A percentile compares a stretch with the other conserved stretches of the same genome.
Evolutionary conservation across 2,888 invertebrate species (phyloP).

Genomic region (Crossocerus cetratus): DNA sequence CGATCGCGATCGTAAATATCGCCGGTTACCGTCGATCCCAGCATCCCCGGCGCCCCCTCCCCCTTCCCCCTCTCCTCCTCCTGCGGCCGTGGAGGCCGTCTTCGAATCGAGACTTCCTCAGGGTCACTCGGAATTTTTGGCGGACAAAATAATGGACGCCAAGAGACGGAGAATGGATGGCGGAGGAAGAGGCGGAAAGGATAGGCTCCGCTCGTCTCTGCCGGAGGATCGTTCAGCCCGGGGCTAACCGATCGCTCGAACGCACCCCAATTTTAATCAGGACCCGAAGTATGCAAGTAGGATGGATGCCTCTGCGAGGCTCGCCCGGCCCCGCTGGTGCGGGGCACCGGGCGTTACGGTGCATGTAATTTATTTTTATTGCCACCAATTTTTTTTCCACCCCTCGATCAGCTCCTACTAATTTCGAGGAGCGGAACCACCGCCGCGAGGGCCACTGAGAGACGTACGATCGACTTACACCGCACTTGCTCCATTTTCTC

Average conservation of each 20-base stretch:
- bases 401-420: slow-evolving; percentile 75
- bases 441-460: slow-evolving; percentile 6
- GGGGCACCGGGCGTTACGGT: slow-evolving; percentile 75
- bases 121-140: slow-evolving; percentile 2
- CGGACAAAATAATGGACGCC: slow-evolving; percentile 9
- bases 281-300: slow-evolving; percentile 74
- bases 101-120: too few relatives aligned
- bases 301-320: slow-evolving; percentile 72
- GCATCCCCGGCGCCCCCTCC: too few relatives aligned
- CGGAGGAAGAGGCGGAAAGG: background rate
- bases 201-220: slow-evolving; percentile 24
- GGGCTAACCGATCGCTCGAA: slow-evolving; percentile 69
- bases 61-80: too few relatives aligned
- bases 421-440: slow-evolving; percentile 66
- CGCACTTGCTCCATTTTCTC: too few relatives aligned
- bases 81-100: too few relatives aligned
- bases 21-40: too few relatives aligned
- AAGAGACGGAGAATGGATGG: background rate
- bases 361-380: slow-evolving; percentile 78
- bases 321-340: slow-evolving; percentile 65
- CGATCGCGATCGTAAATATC: background rate
- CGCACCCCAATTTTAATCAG: slow-evolving; percentile 78
- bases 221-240: slow-evolving; percentile 59
- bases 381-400: slow-evolving; percentile 76
- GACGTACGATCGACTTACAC: background rate